Evolutionary conservation across 2,888 invertebrate species (phyloP).

Genomic region (Scaptomyza parva): DNA sequence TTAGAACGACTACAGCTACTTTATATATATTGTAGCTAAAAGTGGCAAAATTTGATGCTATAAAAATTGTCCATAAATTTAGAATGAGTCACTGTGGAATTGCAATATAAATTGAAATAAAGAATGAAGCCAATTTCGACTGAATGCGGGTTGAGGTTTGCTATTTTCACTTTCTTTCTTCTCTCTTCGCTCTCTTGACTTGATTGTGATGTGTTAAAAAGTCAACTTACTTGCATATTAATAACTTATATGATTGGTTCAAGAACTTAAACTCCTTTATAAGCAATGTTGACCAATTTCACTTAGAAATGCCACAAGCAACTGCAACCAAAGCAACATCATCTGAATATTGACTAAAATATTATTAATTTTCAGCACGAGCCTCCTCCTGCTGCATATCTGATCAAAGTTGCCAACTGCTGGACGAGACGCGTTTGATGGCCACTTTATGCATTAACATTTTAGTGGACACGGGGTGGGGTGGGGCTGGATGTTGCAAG

Average conservation of each 20-base stretch:
- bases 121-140: not conserved
- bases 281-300: not conserved
- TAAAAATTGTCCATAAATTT: constrained; percentile 17
- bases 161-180: too few relatives aligned
- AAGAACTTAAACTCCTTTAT: not conserved
- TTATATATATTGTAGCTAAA: constrained; percentile 8
- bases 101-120: constrained; percentile 4
- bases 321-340: too few relatives aligned
- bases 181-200: too few relatives aligned
- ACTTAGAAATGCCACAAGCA: not conserved
- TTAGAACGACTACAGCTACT: constrained; percentile 3
- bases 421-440: constrained; percentile 10
- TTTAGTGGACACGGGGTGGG: constrained; percentile 20
- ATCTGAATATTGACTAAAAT: constrained; percentile 17
- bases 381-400: not conserved
- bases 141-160: not conserved
- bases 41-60: constrained; percentile 14
- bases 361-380: constrained; percentile 30
- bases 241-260: not conserved
- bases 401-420: not conserved
- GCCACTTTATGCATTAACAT: constrained; percentile 46
- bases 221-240: not conserved
- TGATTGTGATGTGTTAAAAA: not conserved
- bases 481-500: constrained; percentile 4
- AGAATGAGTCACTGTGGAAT: not conserved